Conservation (phyloP, 2,113 vertebrate species). For the Coregonus clupeaformis region DNA sequence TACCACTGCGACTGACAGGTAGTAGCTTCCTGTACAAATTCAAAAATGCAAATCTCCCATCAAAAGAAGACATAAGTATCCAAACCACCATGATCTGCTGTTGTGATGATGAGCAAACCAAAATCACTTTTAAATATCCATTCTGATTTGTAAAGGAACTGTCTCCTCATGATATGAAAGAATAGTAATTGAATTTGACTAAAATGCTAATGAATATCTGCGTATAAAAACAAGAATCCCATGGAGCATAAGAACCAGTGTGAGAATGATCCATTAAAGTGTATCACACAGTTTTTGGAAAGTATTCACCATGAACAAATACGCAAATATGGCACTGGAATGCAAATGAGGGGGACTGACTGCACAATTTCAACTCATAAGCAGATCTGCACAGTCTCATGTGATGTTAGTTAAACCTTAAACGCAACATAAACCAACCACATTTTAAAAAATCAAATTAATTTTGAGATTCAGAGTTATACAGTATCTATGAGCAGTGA, state of each 20-base stretch:
- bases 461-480: too few species aligned
- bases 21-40: too few species aligned
- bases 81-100: too few species aligned
- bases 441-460: too few species aligned
- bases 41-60: too few species aligned
- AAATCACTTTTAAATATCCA: background rate
- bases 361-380: slow-evolving; percentile 43
- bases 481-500: too few species aligned
- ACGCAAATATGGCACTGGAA: slow-evolving; percentile 60
- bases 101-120: too few species aligned
- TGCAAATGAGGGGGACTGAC: slow-evolving; percentile 40
- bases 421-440: too few species aligned
- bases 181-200: background rate
- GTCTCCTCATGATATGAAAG: background rate
- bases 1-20: too few species aligned
- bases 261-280: slow-evolving; percentile 32
- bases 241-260: slow-evolving; percentile 43
- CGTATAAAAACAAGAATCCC: slow-evolving; percentile 10
- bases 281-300: slow-evolving; percentile 50
- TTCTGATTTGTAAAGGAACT: background rate
- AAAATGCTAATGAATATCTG: background rate
- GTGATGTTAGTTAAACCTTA: background rate
- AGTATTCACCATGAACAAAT: slow-evolving; percentile 62
- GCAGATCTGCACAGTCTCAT: slow-evolving; percentile 11
- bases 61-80: too few species aligned